Conservation (phyloP, 2,113 vertebrate species). For the Cinclus mexicanus region DNA sequence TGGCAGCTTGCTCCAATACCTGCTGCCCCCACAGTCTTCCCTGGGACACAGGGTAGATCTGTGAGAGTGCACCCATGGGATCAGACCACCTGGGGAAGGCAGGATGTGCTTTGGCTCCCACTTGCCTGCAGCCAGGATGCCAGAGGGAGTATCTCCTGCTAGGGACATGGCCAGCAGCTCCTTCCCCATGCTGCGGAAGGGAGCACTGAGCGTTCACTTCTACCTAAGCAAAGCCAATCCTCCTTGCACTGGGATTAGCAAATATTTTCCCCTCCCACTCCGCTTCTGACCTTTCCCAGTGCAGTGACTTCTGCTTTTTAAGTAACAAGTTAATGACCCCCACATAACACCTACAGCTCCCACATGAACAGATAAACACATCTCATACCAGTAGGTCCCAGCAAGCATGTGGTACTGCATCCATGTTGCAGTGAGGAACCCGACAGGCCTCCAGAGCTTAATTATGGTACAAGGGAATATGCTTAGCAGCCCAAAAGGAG, state of each 20-base stretch:
- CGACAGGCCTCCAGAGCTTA: background rate
- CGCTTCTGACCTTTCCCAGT: background rate
- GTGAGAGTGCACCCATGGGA: background rate
- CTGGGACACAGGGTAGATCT: fast-evolving
- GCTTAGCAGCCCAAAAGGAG: background rate
- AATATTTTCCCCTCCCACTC: background rate
- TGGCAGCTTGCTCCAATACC: background rate
- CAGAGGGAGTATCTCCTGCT: background rate
- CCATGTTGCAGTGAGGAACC: fast-evolving
- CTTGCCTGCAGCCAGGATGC: background rate
- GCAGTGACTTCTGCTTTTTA: background rate
- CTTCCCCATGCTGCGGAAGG: fast-evolving
- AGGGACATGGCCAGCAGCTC: fast-evolving
- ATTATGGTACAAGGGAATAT: background rate
- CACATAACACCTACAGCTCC: background rate
- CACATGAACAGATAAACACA: fast-evolving
- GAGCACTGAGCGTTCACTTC: fast-evolving
- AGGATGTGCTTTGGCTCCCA: background rate
- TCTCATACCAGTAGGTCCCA: background rate
- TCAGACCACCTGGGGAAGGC: background rate
- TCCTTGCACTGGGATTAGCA: background rate
- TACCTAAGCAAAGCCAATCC: background rate
- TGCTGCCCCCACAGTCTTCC: background rate
- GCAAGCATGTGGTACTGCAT: fast-evolving
- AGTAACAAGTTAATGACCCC: background rate